Base-by-base conservation (phyloP, 2,888 invertebrate genomes). In the Creontiades dilutus region DNA sequence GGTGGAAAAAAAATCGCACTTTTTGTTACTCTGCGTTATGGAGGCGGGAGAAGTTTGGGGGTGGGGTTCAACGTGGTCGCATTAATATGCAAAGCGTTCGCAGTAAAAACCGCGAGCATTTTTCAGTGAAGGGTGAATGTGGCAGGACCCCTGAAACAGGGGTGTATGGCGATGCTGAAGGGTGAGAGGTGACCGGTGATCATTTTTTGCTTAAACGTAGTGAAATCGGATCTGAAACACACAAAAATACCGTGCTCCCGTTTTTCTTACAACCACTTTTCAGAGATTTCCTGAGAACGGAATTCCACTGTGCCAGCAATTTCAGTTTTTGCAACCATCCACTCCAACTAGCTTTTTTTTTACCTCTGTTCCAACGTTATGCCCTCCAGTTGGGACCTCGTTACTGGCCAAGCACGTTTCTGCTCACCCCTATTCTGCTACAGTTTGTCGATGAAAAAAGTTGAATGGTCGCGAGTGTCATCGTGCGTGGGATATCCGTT, bases 41-140 rank as follows among this genome's bases (percentile, higher is more conserved):
- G 68, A 3, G 12, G 12, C 68, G 19, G 68, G 16, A 12, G 52
- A 48, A 48, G 48, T 48, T 52, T 19, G 68, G 19, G 61, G 13
- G 11, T 61, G 61, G 19, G 23, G 37, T 37, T 3, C 68, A 19
- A 68, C 68, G 68, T 68, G 68, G 68, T 23, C 68, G 19, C 68
- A 68, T 68, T 68, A 68, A 68, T 68, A 68, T 68, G 68, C 68
- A 68, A 68, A 57, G 19, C n/a, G 57, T 5, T 57, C 7, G 16
- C 0, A 57, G 57, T 57, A 57, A 57, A 57, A 68, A 68, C 27
- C 68, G 23, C 68, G 68, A 23, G 23, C 68, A 68, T 68, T 68
- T 68, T 68, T 68, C 68, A 23, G 68, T 68, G 68, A 68, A 68
- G 68, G 68, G 68, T 13, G 68, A 68, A 68, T 68, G 68, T 68